phyloP scores from a whole-genome alignment of 1,140 invertebrate genomes.

The Magallana angulata region DNA sequence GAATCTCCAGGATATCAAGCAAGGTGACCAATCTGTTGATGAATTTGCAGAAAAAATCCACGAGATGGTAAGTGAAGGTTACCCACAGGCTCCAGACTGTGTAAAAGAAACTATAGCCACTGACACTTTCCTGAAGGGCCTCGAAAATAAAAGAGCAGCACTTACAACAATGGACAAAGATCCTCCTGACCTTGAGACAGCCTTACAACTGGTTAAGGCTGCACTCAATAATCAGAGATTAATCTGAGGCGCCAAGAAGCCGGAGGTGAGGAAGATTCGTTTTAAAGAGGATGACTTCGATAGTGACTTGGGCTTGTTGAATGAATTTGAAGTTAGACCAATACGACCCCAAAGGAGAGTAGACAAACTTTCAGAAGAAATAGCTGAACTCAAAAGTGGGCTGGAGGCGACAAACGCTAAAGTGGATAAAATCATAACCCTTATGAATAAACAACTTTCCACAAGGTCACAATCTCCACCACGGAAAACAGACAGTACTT shows the following conservation, averaged over 20 bases:
- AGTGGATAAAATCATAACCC: too few species aligned
- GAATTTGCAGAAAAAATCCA: conserved; percentile 48
- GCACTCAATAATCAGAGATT: not conserved
- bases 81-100: conserved; percentile 11
- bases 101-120: conserved; percentile 34
- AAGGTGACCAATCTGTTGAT: conserved; percentile 44
- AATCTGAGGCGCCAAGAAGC: not conserved
- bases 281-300: not conserved
- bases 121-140: conserved; percentile 47
- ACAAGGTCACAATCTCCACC: too few species aligned
- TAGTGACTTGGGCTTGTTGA: not conserved
- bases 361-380: not conserved
- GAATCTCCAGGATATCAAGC: conserved; percentile 32
- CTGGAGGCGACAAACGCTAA: too few species aligned
- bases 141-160: conserved; percentile 24
- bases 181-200: too few species aligned
- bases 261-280: not conserved
- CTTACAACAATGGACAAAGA: conserved; percentile 44
- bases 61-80: conserved; percentile 47
- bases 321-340: not conserved
- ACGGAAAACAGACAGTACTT: too few species aligned
- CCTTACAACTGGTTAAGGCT: not conserved
- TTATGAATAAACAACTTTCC: too few species aligned
- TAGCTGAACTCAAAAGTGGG: too few species aligned
- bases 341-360: not conserved